A percentile compares a stretch with the other conserved stretches of the same genome.
phyloP scores from a whole-genome alignment of 1,140 invertebrate genomes.

The Stenopsyche tienmushanensis region DNA sequence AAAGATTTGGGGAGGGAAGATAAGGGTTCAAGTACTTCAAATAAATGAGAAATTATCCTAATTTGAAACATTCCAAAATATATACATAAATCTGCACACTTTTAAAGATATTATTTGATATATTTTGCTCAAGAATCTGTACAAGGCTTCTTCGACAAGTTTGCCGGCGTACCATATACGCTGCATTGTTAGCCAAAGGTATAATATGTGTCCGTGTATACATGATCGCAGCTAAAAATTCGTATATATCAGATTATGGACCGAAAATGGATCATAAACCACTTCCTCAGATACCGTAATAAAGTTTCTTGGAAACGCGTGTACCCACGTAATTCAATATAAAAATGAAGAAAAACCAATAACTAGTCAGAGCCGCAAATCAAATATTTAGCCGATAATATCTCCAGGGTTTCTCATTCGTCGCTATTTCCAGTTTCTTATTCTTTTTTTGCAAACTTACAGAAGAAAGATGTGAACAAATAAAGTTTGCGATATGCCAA shows the following conservation, averaged over 20 bases:
- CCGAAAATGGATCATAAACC: not conserved
- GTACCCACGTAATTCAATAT: constrained; percentile 26
- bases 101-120: too few relatives aligned
- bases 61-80: too few relatives aligned
- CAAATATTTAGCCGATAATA: constrained; percentile 32
- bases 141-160: too few relatives aligned
- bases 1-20: too few relatives aligned
- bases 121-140: too few relatives aligned
- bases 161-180: not conserved
- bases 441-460: not conserved
- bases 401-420: constrained; percentile 19
- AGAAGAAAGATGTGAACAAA: not conserved
- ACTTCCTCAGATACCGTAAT: not conserved
- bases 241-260: too few relatives aligned
- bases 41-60: too few relatives aligned
- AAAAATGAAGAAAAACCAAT: constrained; percentile 28
- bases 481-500: not conserved
- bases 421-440: not conserved
- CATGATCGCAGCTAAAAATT: not conserved
- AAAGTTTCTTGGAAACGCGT: not conserved
- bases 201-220: not conserved
- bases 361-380: constrained; percentile 22
- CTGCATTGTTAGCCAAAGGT: not conserved
- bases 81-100: too few relatives aligned
- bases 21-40: too few relatives aligned